Base-by-base conservation (phyloP, 2,113 vertebrate genomes). In the Bos javanicus region DNA sequence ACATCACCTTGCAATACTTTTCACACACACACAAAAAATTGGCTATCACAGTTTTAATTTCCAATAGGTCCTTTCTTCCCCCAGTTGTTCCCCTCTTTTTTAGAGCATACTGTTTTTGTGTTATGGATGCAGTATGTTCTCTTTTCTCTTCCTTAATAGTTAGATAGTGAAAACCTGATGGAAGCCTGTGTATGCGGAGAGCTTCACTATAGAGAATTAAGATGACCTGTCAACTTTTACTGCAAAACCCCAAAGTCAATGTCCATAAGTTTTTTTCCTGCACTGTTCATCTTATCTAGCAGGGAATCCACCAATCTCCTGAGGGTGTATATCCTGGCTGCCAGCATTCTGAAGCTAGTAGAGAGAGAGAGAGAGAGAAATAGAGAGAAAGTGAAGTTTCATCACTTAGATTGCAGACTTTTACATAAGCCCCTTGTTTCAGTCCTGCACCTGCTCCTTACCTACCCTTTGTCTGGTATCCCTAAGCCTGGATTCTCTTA, bases 171-270 rank as follows among this genome's bases (percentile, higher is more conserved):
- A 95, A 92, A 94, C 80, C 48, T 50, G 48, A 59, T 78, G 5
- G 60, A 93, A 93, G 19, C 15, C 74, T 91, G 2, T 92, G 15
- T 94, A 8, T 87, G 19, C 21, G 25, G 21, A 95, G 14, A 88
- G 13, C 7, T 43, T 78, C 71, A 64, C 74, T 74, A 33, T 39
- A n/a, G 17, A 87, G 39, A 26, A 48, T 78, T 89, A 90, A 90
- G 26, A 90, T 62, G 23, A 87, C 87, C 30, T 33, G 80, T 50
- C 48, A 60, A 7, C 36, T 28, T 62, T 87, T 94, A 76, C n/a
- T 95, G 33, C 54, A 97, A 97, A 94, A 81, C 33, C 82, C 88
- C 60, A 43, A 92, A 88, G 19, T 96, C 16, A 39, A 0, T 96
- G 43, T 94, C 30, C 7, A 9, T 92, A 87, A n/a, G 13, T 17